phyloP scores from a whole-genome alignment of 2,797 vertebrate species.

The Intellagama lesueurii region DNA sequence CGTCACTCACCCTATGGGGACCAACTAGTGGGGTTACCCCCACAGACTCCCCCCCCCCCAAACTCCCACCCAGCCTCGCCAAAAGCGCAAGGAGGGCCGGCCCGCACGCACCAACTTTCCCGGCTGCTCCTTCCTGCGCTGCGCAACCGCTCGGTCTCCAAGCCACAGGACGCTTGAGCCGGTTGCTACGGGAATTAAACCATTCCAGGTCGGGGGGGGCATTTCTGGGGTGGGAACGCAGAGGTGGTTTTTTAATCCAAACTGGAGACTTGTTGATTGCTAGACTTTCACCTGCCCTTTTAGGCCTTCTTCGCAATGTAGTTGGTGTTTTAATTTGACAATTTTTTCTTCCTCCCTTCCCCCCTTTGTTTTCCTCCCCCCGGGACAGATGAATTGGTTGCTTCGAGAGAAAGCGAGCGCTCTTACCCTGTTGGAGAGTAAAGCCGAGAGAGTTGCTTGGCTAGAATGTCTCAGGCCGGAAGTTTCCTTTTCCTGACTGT shows the following conservation, averaged over 20 bases:
- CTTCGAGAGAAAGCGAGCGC: not conserved
- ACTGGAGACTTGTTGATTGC: too few species aligned
- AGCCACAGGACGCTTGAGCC: not conserved
- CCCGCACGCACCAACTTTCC: not conserved
- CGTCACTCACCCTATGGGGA: not conserved
- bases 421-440: not conserved
- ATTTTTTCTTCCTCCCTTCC: too few species aligned
- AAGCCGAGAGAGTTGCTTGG: too few species aligned
- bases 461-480: not conserved
- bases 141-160: not conserved
- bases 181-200: conserved; percentile 38
- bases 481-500: not conserved
- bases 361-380: too few species aligned
- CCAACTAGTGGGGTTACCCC: too few species aligned
- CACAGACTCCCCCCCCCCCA: not conserved
- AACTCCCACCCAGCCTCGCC: not conserved
- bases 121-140: not conserved
- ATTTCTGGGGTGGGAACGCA: not conserved
- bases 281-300: not conserved
- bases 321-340: not conserved
- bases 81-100: not conserved
- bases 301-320: not conserved
- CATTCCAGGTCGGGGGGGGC: not conserved
- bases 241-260: not conserved
- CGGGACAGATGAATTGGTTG: not conserved